Conservation (phyloP, 2,797 vertebrate genomes). For the Acridotheres tristis region DNA sequence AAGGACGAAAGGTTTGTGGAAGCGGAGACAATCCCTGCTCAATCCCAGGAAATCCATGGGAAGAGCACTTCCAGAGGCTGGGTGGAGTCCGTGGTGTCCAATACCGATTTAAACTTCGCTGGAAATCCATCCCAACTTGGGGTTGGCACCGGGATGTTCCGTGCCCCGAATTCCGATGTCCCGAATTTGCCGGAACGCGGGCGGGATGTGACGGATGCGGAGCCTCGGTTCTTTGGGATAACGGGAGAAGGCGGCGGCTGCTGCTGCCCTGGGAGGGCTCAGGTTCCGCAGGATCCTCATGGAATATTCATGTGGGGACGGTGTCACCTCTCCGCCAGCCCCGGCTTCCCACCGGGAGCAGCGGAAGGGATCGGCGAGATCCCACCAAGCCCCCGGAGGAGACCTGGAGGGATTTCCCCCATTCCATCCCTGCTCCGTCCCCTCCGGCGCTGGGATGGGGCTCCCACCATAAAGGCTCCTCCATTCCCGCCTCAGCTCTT, state of each 20-base stretch:
- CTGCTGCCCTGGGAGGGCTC: slow-evolving; percentile 58
- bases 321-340: slow-evolving; percentile 79
- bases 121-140: not conserved
- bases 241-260: not conserved
- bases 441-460: not conserved
- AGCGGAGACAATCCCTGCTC: fast-evolving
- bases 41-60: not conserved
- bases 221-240: fast-evolving
- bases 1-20: not conserved
- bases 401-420: not conserved
- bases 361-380: not conserved
- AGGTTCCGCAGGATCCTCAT: slow-evolving; percentile 81
- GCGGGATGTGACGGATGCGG: fast-evolving
- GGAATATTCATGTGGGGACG: slow-evolving; percentile 81
- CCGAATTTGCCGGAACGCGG: fast-evolving
- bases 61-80: not conserved
- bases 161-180: too few species aligned
- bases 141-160: fast-evolving
- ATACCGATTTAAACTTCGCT: fast-evolving
- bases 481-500: not conserved
- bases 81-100: fast-evolving
- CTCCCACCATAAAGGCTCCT: not conserved
- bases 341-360: not conserved
- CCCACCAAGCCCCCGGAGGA: not conserved
- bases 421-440: not conserved